These are phyloP conservation scores for Choloepus hoffmanni DNA, from an alignment of 2,113 vertebrate genomes.

Conservation along the genomic window DNA sequence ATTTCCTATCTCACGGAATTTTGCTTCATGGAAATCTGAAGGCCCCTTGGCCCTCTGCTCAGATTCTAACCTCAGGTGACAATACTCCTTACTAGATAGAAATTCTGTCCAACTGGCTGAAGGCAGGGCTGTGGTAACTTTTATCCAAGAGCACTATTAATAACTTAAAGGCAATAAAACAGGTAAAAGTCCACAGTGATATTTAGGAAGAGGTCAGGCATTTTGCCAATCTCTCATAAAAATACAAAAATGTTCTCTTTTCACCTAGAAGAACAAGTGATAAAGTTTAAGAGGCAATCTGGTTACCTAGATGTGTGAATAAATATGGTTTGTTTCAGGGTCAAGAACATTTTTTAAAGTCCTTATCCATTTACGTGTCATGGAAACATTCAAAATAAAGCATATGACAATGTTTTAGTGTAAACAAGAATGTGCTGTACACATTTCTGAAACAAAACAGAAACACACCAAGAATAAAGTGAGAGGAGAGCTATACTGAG, in stretches of 20 bases:
- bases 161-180: slow-evolving; percentile 5
- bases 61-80: neutral
- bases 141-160: slow-evolving; percentile 22
- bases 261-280: slow-evolving; percentile 26
- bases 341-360: slow-evolving; percentile 63
- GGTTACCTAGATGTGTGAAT: slow-evolving; percentile 73
- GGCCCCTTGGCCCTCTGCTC: neutral
- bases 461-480: neutral
- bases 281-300: slow-evolving; percentile 66
- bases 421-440: slow-evolving; percentile 48
- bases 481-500: neutral
- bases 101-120: neutral
- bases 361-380: slow-evolving; percentile 59
- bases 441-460: slow-evolving; percentile 62
- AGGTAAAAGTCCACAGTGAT: neutral
- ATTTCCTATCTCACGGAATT: neutral
- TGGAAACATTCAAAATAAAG: slow-evolving; percentile 76
- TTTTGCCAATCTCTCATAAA: slow-evolving; percentile 60
- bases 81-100: neutral
- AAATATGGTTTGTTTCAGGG: slow-evolving; percentile 71
- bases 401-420: slow-evolving; percentile 62
- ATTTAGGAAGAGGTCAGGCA: slow-evolving; percentile 48
- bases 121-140: neutral
- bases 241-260: slow-evolving; percentile 57
- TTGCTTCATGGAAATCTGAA: neutral